Conservation (phyloP, 2,888 invertebrate species). For the Venusia cambrica region DNA sequence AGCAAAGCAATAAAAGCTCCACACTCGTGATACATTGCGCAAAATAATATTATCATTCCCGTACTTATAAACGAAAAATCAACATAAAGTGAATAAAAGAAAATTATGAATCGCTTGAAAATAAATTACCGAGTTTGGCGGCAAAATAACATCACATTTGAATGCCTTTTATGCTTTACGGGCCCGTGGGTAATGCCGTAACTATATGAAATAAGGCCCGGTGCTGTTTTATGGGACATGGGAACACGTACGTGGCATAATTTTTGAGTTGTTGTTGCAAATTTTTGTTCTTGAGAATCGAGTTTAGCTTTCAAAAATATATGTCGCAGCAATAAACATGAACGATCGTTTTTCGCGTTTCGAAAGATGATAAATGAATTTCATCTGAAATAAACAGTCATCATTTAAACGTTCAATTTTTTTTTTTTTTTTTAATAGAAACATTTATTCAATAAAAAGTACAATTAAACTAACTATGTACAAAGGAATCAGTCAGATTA, state of each 20-base stretch:
- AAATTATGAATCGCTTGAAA: conserved; percentile 80
- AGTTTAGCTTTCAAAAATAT: conserved; percentile 23
- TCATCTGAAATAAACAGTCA: too few species aligned
- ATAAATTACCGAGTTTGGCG: conserved; percentile 80
- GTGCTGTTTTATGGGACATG: conserved; percentile 70
- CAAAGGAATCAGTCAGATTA: too few species aligned
- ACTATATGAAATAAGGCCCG: conserved; percentile 77
- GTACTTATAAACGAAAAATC: conserved; percentile 78
- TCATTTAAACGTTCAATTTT: too few species aligned
- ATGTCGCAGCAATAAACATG: conserved; percentile 6
- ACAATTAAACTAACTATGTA: too few species aligned
- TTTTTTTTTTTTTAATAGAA: too few species aligned
- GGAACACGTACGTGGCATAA: conserved; percentile 73
- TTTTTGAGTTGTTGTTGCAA: conserved; percentile 68
- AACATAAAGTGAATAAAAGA: conserved; percentile 82
- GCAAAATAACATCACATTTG: conserved; percentile 82
- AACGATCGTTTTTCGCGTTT: neutral
- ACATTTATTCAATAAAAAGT: too few species aligned
- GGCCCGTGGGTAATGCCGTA: conserved; percentile 58
- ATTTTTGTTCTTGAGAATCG: conserved; percentile 33
- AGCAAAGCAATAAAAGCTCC: conserved; percentile 70
- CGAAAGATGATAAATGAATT: neutral
- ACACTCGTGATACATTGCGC: conserved; percentile 69
- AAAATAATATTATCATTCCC: conserved; percentile 80
- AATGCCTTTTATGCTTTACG: conserved; percentile 81